These are phyloP conservation scores for Lepilemur septentrionalis DNA, from an alignment of 2,797 vertebrate genomes.

Conservation along the genomic window DNA sequence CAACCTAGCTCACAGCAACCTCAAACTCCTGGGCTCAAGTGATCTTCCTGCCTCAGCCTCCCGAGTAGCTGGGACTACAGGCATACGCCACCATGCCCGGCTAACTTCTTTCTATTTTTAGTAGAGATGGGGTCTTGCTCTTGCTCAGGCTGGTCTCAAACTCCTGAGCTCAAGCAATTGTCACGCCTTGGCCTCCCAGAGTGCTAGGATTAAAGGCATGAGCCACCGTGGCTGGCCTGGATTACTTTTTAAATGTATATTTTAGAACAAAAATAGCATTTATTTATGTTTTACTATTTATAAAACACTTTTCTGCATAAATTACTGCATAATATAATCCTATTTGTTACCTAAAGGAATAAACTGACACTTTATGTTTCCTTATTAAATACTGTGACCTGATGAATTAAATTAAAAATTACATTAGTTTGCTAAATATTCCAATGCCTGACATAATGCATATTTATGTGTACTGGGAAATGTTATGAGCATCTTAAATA, in stretches of 20 bases:
- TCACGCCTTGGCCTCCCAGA: neutral
- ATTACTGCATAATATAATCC: neutral
- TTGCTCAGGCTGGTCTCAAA: neutral
- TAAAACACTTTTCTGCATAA: neutral
- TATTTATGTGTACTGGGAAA: neutral
- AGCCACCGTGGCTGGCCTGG: neutral
- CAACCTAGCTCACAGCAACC: too few relatives aligned
- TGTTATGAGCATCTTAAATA: neutral
- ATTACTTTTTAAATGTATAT: neutral
- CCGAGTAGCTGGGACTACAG: too few relatives aligned
- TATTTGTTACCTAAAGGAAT: neutral
- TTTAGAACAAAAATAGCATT: neutral
- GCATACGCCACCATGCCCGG: rapidly evolving
- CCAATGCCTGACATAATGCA: neutral
- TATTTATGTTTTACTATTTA: neutral
- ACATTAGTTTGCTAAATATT: neutral
- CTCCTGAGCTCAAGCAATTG: neutral
- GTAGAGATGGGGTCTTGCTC: too few relatives aligned
- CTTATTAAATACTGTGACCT: constrained; percentile 61
- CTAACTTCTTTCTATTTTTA: too few relatives aligned
- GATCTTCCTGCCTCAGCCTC: too few relatives aligned
- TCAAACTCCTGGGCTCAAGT: too few relatives aligned
- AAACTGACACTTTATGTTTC: neutral
- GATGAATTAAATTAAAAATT: constrained; percentile 51
- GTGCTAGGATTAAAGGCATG: neutral